Conservation (phyloP, 2,113 vertebrate species). For the Megaceryle torquata region DNA sequence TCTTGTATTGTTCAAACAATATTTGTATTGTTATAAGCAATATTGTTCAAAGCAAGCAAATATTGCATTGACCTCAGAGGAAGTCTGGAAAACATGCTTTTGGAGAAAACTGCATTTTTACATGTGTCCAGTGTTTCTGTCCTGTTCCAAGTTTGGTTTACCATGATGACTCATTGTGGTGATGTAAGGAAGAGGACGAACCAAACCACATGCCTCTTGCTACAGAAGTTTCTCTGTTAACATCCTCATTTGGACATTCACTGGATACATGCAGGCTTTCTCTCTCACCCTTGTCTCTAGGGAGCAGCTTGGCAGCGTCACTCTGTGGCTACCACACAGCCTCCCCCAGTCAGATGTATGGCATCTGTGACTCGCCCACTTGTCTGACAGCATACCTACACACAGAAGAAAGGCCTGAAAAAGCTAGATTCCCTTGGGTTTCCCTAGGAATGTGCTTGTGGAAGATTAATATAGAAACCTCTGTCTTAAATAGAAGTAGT, state of each 20-base stretch:
- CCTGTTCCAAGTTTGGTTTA: not conserved
- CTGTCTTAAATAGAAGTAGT: not conserved
- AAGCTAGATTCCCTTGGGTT: not conserved
- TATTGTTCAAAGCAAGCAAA: not conserved
- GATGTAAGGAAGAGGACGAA: not conserved
- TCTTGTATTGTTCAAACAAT: not conserved
- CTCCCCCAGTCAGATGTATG: not conserved
- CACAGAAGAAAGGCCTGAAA: not conserved
- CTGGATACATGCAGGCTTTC: not conserved
- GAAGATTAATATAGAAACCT: not conserved
- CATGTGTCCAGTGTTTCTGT: not conserved
- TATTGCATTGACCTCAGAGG: not conserved
- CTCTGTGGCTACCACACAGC: not conserved
- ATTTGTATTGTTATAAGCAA: not conserved
- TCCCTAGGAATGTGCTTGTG: not conserved
- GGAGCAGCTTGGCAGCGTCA: not conserved
- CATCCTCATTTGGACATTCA: not conserved
- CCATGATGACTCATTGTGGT: not conserved
- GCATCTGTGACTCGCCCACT: not conserved
- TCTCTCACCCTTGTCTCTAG: not conserved
- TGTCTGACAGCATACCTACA: not conserved
- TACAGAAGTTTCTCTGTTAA: not conserved
- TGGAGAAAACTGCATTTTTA: not conserved
- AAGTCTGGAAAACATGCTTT: constrained; percentile 17
- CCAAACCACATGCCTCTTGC: not conserved